These are phyloP conservation scores for Antechinus flavipes DNA, from an alignment of 2,113 vertebrate species.

Conservation along the genomic window DNA sequence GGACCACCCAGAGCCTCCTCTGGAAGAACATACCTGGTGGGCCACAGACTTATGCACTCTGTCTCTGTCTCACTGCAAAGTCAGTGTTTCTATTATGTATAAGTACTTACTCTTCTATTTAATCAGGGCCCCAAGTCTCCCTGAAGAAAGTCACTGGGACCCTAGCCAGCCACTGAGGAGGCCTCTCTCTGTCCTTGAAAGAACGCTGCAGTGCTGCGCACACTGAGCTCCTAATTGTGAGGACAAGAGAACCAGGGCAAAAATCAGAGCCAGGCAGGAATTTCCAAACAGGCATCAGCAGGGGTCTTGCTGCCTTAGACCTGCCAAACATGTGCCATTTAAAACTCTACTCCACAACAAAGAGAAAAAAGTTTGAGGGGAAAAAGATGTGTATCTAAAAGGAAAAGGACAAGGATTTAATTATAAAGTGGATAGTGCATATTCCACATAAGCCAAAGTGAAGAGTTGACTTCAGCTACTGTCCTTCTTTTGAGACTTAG, in stretches of 20 bases:
- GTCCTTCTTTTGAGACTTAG: not conserved
- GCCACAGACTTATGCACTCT: not conserved
- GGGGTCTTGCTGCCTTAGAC: not conserved
- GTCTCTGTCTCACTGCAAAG: not conserved
- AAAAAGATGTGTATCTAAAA: not conserved
- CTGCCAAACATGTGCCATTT: not conserved
- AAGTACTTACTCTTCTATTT: not conserved
- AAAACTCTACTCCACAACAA: not conserved
- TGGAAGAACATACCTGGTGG: not conserved
- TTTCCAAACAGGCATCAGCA: not conserved
- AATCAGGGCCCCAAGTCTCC: slow-evolving; percentile 12
- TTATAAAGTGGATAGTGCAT: not conserved
- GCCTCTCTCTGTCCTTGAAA: not conserved
- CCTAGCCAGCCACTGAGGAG: slow-evolving; percentile 11
- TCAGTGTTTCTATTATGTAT: not conserved
- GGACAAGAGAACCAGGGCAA: slow-evolving; percentile 4
- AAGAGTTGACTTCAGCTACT: slow-evolving; percentile 22
- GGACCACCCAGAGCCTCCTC: not conserved
- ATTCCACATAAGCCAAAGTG: slow-evolving; percentile 14
- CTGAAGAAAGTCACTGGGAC: not conserved
- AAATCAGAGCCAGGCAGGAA: not conserved
- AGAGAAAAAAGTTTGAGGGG: not conserved
- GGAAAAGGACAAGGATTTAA: not conserved
- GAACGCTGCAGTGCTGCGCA: not conserved
- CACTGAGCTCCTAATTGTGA: not conserved